Percentiles rank a stretch among this genome's conserved stretches.
These are phyloP conservation scores for Varecia variegata DNA, from an alignment of 2,797 vertebrate genomes.

Conservation along the genomic window DNA sequence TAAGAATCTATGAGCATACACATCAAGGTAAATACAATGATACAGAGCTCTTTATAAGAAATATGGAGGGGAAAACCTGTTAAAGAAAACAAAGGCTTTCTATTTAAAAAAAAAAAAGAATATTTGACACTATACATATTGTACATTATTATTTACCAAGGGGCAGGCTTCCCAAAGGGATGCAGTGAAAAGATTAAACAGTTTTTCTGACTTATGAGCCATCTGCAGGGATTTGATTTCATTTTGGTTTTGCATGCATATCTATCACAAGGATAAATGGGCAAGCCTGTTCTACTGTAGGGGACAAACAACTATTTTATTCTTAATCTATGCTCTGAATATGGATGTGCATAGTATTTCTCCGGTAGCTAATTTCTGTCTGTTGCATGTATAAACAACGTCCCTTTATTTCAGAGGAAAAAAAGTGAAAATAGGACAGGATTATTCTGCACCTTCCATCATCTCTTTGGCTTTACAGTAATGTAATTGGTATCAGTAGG, in stretches of 20 bases:
- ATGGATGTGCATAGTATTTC: slow-evolving; percentile 41
- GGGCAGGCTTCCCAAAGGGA: slow-evolving; percentile 39
- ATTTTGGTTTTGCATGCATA: slow-evolving; percentile 56
- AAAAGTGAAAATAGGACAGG: background rate
- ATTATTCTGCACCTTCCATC: background rate
- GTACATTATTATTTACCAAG: slow-evolving; percentile 38
- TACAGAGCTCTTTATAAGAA: background rate
- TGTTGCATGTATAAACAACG: slow-evolving; percentile 40
- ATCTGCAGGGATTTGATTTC: slow-evolving; percentile 61
- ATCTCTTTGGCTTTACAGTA: background rate
- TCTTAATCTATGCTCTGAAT: slow-evolving; percentile 62
- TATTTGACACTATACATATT: slow-evolving; percentile 40
- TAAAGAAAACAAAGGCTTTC: background rate
- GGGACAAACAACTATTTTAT: slow-evolving; percentile 62
- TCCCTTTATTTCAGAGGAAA: slow-evolving; percentile 40
- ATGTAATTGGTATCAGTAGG: background rate
- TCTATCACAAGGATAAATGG: slow-evolving; percentile 54
- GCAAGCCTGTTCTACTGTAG: slow-evolving; percentile 54
- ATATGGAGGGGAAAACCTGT: background rate
- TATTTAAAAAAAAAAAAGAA: slow-evolving; percentile 39
- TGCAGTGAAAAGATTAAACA: slow-evolving; percentile 53
- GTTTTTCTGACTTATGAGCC: slow-evolving; percentile 57
- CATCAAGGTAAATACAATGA: background rate
- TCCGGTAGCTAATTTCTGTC: slow-evolving; percentile 44
- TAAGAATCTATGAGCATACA: background rate